These are phyloP conservation scores for Embidobia sp. DNA, from an alignment of 2,888 invertebrate species.

Conservation along the genomic window DNA sequence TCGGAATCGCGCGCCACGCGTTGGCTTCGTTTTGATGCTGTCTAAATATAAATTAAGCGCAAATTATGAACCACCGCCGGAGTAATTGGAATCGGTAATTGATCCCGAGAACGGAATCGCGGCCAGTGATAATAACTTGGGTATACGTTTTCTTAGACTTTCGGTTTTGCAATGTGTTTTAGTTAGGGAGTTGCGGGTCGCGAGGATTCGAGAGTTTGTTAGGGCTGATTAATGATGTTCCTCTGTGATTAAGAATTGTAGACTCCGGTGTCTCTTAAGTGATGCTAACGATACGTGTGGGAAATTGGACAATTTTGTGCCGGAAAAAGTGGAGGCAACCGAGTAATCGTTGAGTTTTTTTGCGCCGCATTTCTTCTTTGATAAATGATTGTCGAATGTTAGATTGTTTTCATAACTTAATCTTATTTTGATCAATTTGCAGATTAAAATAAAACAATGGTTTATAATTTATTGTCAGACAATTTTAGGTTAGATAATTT, in stretches of 20 bases:
- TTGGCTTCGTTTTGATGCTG: constrained; percentile 10
- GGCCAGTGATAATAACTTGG: constrained; percentile 30
- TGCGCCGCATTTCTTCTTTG: too few relatives aligned
- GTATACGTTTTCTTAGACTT: constrained; percentile 32
- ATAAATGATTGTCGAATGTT: too few relatives aligned
- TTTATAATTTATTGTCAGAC: too few relatives aligned
- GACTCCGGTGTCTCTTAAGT: constrained; percentile 10
- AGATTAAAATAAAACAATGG: too few relatives aligned
- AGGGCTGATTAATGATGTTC: constrained; percentile 41
- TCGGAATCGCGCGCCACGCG: constrained; percentile 26
- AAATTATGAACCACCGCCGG: constrained; percentile 11
- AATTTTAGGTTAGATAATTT: too few relatives aligned
- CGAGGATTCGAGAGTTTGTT: constrained; percentile 38
- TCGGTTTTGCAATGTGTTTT: constrained; percentile 42
- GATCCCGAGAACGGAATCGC: constrained; percentile 22
- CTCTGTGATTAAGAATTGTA: constrained; percentile 45
- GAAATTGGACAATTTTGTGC: constrained; percentile 16
- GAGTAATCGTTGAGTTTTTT: too few relatives aligned
- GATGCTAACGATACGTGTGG: constrained; percentile 31
- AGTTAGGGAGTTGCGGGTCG: constrained; percentile 42
- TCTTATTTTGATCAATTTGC: too few relatives aligned
- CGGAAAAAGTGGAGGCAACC: not conserved
- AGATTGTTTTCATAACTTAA: too few relatives aligned
- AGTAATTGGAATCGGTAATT: constrained; percentile 14
- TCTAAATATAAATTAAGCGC: constrained; percentile 27